Base-by-base conservation (phyloP, 2,113 vertebrate genomes). In the Podiceps cristatus region DNA sequence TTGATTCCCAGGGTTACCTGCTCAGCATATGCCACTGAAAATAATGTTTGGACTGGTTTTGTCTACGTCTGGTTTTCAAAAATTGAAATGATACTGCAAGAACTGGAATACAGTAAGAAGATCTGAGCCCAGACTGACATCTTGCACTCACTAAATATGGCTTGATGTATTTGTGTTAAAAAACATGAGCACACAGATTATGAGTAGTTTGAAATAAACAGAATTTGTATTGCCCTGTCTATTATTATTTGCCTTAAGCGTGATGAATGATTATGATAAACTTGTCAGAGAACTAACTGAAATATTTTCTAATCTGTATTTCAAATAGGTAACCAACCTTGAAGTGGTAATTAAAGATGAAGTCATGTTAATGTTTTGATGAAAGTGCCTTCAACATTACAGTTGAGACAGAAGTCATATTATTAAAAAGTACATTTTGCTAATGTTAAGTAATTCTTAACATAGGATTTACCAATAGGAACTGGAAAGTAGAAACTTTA, bases 321-420 rank as follows among this genome's bases (percentile, higher is more conserved):
- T 96, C 14, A 7, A 91, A 95, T 96, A 77, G 75, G 81, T 75
- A 91, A 87, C 44, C 53, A 95, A 62, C 18, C 13, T 79, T 87
- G 58, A 96, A 87, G 77, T 50, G 18, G 14, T 81, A 95, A 97
- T 87, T 96, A 96, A 90, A 95, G 58, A 91, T 94, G 88, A 96
- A 94, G 93, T 94, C 35, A 93, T 81, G 37, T 59, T 84, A 60
- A 81, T 59, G 18, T 71, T 93, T 63, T 83, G 88, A 91, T 76
- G 49, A 60, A 91, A 87, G 22, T 75, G 42, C 31, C 77, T 92
- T 85, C 56, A 74, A 78, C 49, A n/a, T 37, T 80, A 80, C 23
- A 81, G 52, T 66, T 81, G 64, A 93, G 94, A 28, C 86, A 95
- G 64, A 94, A 97, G 53, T 68, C 64, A 50, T 53, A 75, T 52